Evolutionary conservation across 2,113 vertebrate genomes (phyloP).

Genomic region (Marmota monax): DNA sequence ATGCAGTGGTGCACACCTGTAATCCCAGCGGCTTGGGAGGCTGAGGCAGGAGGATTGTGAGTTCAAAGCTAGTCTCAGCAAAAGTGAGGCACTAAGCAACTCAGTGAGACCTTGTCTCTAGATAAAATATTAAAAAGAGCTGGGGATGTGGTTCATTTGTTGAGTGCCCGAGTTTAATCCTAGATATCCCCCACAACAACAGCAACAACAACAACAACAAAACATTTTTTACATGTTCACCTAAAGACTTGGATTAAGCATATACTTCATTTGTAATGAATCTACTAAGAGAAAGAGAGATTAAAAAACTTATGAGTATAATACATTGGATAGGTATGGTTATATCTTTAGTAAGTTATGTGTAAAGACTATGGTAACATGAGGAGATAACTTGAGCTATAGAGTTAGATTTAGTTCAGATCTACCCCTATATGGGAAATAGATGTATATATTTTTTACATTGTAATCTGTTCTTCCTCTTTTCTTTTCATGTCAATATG

Average conservation of each 20-base stretch:
- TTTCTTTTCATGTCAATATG: background rate
- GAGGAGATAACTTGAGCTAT: slow-evolving; percentile 28
- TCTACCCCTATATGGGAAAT: background rate
- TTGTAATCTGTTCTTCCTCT: background rate
- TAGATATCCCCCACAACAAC: too few relatives aligned
- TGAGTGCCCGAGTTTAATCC: too few relatives aligned
- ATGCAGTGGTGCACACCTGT: too few relatives aligned
- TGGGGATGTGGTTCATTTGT: too few relatives aligned
- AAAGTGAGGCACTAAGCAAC: too few relatives aligned
- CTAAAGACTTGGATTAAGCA: background rate
- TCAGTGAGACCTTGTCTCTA: too few relatives aligned
- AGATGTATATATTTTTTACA: background rate
- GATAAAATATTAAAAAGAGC: too few relatives aligned
- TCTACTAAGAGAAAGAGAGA: background rate
- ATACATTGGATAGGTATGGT: background rate
- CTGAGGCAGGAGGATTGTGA: too few relatives aligned
- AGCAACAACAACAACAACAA: too few relatives aligned
- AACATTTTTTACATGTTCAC: background rate
- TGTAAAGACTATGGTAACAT: slow-evolving; percentile 31
- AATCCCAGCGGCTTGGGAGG: too few relatives aligned
- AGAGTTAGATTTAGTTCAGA: slow-evolving; percentile 3
- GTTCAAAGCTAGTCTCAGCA: too few relatives aligned
- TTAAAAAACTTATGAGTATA: background rate
- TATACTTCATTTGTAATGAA: slow-evolving; percentile 37
- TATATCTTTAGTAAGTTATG: slow-evolving; percentile 2